Base-by-base conservation (phyloP, 2,113 vertebrate genomes). In the Aleadryas rufinucha region DNA sequence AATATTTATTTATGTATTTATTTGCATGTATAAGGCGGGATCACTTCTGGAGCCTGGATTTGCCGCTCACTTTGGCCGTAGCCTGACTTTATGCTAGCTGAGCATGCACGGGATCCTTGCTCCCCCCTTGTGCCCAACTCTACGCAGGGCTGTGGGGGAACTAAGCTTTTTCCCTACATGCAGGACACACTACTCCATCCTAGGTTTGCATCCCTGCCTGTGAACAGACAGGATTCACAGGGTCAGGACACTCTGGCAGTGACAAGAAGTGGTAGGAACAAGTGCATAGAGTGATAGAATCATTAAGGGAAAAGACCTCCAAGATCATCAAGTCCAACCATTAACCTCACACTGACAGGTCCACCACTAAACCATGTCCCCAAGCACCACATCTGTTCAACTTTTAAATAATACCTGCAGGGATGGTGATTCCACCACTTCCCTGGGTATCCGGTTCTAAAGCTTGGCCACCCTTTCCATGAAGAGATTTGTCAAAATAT, bases 11-110 rank as follows among this genome's bases (percentile, higher is more conserved):
- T 49, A 47, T 59, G 17, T 49, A 28, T 61, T 81, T 90, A 52
- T 82, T 69, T 30, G 17, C 2, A 0, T 56, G 18, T 21, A 27
- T 26, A 57, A 33, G 19, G 4, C 2, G 1, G 16, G 5, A 41
- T 50, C 45, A 33, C 11, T 76, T 83, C 18, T 69, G 71, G 26
- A 65, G 27, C 23, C 70, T 70, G 57, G 37, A 41, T 90, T 80
- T 93, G 10, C 35, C 13, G 37, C 33, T 11, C 16, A 12, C 21
- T 83, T 88, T 45, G 44, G 13, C 39, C 16, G 2, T 47, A 50
- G 57, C n/a, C 28, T 86, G 66, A 52, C 31, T 88, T 82, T 16
- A 28, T 59, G 26, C 10, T 26, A 5, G 19, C 33, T 60, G 23
- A 66, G 13, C 41, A 47, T 31, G 24, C 30, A 23, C 0, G 0